These are phyloP conservation scores for Sycophaga agraensis DNA, from an alignment of 1,140 invertebrate genomes.

Conservation along the genomic window DNA sequence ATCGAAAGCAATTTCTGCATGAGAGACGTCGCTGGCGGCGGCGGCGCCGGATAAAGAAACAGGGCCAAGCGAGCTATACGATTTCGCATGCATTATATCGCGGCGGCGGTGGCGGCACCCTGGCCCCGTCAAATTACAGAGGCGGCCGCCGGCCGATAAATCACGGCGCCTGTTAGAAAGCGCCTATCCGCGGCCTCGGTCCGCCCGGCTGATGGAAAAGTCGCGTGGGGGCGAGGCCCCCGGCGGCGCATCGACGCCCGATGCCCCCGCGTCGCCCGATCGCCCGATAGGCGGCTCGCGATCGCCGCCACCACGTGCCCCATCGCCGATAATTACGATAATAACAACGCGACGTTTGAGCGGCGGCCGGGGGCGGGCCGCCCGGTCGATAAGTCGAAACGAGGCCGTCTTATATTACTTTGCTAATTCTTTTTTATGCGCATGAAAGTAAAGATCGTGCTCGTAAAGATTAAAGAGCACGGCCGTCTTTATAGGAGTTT, in stretches of 20 bases:
- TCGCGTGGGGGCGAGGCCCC: conserved; percentile 6
- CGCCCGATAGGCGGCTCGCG: not conserved
- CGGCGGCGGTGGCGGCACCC: not conserved
- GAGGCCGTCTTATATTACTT: conserved; percentile 28
- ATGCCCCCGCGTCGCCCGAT: too few relatives aligned
- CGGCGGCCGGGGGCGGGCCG: not conserved
- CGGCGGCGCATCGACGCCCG: too few relatives aligned
- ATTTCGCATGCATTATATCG: conserved; percentile 15
- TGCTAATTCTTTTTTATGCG: conserved; percentile 27
- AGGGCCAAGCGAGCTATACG: conserved; percentile 9
- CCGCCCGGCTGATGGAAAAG: conserved; percentile 21
- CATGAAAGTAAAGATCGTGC: conserved; percentile 26
- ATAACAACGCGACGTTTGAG: conserved; percentile 22
- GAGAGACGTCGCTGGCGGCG: conserved; percentile 6
- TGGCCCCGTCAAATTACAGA: conserved; percentile 25
- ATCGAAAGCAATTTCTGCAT: conserved; percentile 18
- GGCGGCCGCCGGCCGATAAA: conserved; percentile 23
- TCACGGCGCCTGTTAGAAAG: conserved; percentile 24
- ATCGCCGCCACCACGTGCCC: not conserved
- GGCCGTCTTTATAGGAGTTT: conserved; percentile 19
- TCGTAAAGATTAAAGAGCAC: conserved; percentile 25
- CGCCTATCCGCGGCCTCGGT: not conserved
- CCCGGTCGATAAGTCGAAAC: conserved; percentile 27
- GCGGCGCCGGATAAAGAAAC: not conserved
- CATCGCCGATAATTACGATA: conserved; percentile 28